Evolutionary conservation across 2,888 invertebrate genomes (phyloP), one percentile per base, ranked within the genome.

Genomic region (Acronicta aceris): DNA sequence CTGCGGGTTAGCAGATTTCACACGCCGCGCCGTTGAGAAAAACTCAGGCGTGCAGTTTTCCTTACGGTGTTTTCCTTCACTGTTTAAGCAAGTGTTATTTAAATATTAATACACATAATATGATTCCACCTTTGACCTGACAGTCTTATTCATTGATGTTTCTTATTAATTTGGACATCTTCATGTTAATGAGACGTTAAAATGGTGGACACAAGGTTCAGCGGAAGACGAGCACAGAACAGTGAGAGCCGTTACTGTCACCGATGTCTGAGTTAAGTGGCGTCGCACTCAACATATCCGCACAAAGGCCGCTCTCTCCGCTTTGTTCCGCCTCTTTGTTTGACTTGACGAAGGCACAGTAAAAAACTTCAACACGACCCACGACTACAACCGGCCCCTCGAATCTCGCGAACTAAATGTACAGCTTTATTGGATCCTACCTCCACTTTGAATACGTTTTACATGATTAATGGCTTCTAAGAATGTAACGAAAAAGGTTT

Each of bases 301-400:
- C 86, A 92, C 91, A 93, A 93, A 92, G 89, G 88, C 90, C 81
- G 87, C 90, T 91, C 92, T 93, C 90, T 88, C 89, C 84, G 89
- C 92, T 91, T 93, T 94, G 93, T 94, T 92, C 90, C 89, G 90
- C 89, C 84, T 91, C 91, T 92, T 94, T 93, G 93, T 94, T 89
- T 90, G 89, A 84, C 84, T 89, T 88, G 88, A 89, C 86, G 87
- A 82, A 87, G 87, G 85, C 84, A 81, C 80, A 81, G 80, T 78
- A 84, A 91, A 92, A 92, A 91, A 87, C 84, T 85, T 82, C 74
- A 84, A 85, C 83, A 81, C 76, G 75, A 74, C 76, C 78, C 79
- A 79, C 78, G 79, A 79, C 77, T 74, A 79, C 79, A 42, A 73
- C 56, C 63, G 70, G 71, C 61, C 79, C 74, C 76, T 76, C 73